Percentiles rank a stretch among this genome's conserved stretches.
phyloP scores from a whole-genome alignment of 2,888 invertebrate species.

The Eupithecia dodoneata region DNA sequence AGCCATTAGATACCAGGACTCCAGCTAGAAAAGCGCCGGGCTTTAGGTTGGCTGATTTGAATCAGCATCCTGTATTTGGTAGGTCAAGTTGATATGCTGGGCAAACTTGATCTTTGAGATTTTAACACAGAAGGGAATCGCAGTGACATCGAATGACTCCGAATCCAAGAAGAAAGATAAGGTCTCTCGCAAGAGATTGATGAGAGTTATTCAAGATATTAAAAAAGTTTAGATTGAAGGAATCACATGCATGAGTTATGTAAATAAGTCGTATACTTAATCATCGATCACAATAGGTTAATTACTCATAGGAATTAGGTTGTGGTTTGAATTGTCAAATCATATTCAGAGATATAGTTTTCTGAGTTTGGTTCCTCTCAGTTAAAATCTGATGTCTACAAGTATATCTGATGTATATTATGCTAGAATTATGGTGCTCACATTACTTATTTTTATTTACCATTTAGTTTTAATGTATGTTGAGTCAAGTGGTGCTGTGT shows the following conservation, averaged over 20 bases:
- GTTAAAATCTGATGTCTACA: not conserved
- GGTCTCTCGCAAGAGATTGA: not conserved
- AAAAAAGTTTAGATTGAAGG: not conserved
- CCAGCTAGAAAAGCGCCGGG: not conserved
- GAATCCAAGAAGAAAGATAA: constrained; percentile 6
- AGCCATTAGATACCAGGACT: not conserved
- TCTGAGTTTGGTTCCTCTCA: not conserved
- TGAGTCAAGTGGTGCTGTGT: constrained; percentile 74
- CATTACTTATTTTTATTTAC: constrained; percentile 55
- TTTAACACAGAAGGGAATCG: not conserved
- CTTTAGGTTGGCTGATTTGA: not conserved
- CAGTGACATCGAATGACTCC: constrained; percentile 14
- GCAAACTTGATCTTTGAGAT: constrained; percentile 8
- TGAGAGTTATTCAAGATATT: constrained; percentile 3
- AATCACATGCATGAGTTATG: constrained; percentile 15
- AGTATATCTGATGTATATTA: too few species aligned
- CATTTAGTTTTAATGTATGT: constrained; percentile 46
- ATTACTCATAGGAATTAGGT: constrained; percentile 4
- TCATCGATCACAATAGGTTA: constrained; percentile 27
- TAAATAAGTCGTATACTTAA: constrained; percentile 33
- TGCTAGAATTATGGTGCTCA: constrained; percentile 49
- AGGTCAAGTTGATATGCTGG: constrained; percentile 37
- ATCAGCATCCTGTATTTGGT: constrained; percentile 17
- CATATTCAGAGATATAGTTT: not conserved
- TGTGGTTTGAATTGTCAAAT: not conserved